A percentile compares a stretch with the other conserved stretches of the same genome.
These are phyloP conservation scores for Platorchestia sp. DNA, from an alignment of 1,140 invertebrate species.

Conservation along the genomic window DNA sequence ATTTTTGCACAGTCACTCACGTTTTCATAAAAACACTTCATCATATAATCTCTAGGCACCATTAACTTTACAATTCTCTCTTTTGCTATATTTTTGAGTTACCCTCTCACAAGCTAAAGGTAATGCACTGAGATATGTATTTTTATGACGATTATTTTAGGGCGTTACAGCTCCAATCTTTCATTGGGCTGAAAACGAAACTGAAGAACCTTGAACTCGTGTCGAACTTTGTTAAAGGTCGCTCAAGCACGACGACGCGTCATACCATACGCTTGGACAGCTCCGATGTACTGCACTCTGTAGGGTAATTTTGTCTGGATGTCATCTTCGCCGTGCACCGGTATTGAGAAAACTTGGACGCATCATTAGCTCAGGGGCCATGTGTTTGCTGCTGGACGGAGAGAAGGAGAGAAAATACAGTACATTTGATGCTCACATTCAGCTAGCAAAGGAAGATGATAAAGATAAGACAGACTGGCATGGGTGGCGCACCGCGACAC, in stretches of 20 bases:
- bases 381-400: constrained; percentile 4
- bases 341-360: no score
- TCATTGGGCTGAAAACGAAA: background rate
- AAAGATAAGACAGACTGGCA: background rate
- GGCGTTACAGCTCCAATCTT: background rate
- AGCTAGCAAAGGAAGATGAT: background rate
- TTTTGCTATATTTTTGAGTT: background rate
- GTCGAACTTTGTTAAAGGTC: background rate
- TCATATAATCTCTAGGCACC: background rate
- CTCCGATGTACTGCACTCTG: background rate
- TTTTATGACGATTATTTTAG: background rate
- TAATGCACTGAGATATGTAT: background rate
- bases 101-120: background rate
- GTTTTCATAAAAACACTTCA: background rate
- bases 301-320: background rate
- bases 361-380: constrained; percentile 40
- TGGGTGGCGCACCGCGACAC: background rate
- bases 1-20: no score
- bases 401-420: background rate
- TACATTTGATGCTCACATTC: background rate
- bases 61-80: no score
- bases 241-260: background rate
- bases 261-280: background rate
- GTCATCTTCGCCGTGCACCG: background rate
- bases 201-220: background rate